These are phyloP conservation scores for Drosophila sturtevanti DNA, from an alignment of 1,140 invertebrate species.

Conservation along the genomic window DNA sequence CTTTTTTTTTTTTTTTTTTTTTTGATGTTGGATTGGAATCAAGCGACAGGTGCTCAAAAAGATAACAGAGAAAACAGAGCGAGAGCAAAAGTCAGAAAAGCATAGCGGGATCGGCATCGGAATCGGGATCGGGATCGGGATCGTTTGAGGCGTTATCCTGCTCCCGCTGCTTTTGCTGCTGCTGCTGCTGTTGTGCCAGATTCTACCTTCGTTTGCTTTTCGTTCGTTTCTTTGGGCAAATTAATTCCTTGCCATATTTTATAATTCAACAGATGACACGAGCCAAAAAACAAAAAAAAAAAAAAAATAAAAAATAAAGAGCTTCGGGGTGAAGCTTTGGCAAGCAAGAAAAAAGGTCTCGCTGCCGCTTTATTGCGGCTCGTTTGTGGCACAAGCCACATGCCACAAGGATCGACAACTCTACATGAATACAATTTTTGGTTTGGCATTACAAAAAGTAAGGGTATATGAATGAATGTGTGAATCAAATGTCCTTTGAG, in stretches of 20 bases:
- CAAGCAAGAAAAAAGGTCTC: constrained; percentile 41
- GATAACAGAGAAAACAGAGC: constrained; percentile 44
- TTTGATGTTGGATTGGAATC: constrained; percentile 13
- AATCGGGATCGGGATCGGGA: constrained; percentile 37
- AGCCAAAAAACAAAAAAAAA: constrained; percentile 52
- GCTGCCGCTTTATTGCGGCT: constrained; percentile 54
- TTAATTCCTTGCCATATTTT: constrained; percentile 82
- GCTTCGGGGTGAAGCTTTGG: constrained; percentile 26
- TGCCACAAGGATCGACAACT: constrained; percentile 31
- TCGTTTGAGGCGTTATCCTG: constrained; percentile 42
- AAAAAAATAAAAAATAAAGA: constrained; percentile 17
- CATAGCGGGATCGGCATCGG: constrained; percentile 63
- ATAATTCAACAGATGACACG: constrained; percentile 82
- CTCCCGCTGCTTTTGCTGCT: constrained; percentile 29
- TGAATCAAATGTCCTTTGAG: too few species aligned
- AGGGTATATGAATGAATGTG: too few species aligned
- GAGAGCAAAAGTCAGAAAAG: constrained; percentile 21
- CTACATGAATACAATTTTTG: constrained; percentile 11
- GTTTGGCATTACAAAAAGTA: not conserved
- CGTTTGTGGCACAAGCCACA: constrained; percentile 76
- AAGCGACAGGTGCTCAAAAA: constrained; percentile 70
- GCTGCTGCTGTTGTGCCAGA: constrained; percentile 71
- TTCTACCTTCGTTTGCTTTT: constrained; percentile 44
- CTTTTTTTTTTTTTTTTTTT: not conserved
- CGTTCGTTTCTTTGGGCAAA: constrained; percentile 57